Base-by-base conservation (phyloP, 2,888 invertebrate genomes). In the Abrostola tripartita region DNA sequence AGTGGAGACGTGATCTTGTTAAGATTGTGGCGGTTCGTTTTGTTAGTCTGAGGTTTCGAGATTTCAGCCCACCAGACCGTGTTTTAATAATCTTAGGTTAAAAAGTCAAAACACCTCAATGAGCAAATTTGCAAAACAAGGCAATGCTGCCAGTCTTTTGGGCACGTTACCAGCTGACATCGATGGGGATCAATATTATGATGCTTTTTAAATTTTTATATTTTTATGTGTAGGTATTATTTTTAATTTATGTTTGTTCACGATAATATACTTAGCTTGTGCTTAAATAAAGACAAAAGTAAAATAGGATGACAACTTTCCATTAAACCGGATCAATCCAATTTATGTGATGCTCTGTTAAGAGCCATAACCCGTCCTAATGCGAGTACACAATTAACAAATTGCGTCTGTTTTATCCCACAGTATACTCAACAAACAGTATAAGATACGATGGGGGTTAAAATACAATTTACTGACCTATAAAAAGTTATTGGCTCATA, bases 401-500 rank as follows among this genome's bases (percentile, higher is more conserved):
- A 77, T 74, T 79, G 61, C 73, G 42, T 38, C 60, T 61, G 51
- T 67, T 78, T 71, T 52, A 71, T 77, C 63, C 58, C 57, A 56
- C 71, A 64, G 55, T 61, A 59, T 59, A 64, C 61, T 49, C 40
- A 76, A 10, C 47, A 37, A 68, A 68, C 62, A 66, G 41, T 53
- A 65, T 68, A 63, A 68, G 50, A 67, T 65, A 69, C 57, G 65
- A 65, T 56, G 59, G 57, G 57, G 47, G 65, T 68, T 68, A 61
- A 74, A 68, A 44, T 51, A 52, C 41, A 73, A 59, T 76, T 75
- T 70, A 78, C 70, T 41, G 62, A 14, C 36, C 60, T 40, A 70
- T 74, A 69, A 71, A 80, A 81, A 54, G 50, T 58, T 69, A 81
- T 68, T 57, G 71, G 59, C 47, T 50, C 52, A 67, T 65, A 69